Evolutionary conservation across 2,113 vertebrate genomes (phyloP).

Genomic region (Microcebus ravelobensis): DNA sequence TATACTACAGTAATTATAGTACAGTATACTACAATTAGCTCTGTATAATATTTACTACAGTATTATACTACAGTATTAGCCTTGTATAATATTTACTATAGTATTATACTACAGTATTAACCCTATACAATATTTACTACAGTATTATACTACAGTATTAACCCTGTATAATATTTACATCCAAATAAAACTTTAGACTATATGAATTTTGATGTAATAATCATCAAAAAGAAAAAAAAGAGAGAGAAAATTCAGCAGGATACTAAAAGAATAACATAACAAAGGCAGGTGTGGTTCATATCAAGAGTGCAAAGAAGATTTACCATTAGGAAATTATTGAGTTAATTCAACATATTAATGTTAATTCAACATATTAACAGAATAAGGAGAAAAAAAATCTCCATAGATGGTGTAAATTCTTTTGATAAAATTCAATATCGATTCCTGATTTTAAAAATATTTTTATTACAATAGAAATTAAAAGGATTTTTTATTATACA

Average conservation of each 20-base stretch:
- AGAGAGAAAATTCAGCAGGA: neutral
- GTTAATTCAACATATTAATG: slow-evolving; percentile 8
- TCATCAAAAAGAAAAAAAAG: neutral
- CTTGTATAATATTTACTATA: neutral
- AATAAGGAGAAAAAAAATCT: neutral
- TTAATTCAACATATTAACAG: neutral
- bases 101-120: too few species aligned
- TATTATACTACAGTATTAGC: neutral
- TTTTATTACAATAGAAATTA: neutral
- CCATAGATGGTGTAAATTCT: neutral
- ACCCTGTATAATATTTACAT: neutral
- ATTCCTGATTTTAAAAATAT: neutral
- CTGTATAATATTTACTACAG: too few species aligned
- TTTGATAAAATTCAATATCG: neutral
- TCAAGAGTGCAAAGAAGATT: neutral
- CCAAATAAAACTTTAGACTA: neutral
- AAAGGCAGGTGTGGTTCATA: neutral
- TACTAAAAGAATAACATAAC: neutral
- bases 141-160: neutral
- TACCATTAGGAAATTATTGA: neutral
- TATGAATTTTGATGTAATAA: neutral
- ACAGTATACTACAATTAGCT: too few species aligned
- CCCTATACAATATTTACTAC: too few species aligned
- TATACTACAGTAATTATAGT: too few species aligned
- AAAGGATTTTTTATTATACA: too few species aligned